Percentiles rank a stretch among this genome's conserved stretches.
Conservation (phyloP, 2,113 vertebrate species). For the Ginglymostoma cirratum region DNA sequence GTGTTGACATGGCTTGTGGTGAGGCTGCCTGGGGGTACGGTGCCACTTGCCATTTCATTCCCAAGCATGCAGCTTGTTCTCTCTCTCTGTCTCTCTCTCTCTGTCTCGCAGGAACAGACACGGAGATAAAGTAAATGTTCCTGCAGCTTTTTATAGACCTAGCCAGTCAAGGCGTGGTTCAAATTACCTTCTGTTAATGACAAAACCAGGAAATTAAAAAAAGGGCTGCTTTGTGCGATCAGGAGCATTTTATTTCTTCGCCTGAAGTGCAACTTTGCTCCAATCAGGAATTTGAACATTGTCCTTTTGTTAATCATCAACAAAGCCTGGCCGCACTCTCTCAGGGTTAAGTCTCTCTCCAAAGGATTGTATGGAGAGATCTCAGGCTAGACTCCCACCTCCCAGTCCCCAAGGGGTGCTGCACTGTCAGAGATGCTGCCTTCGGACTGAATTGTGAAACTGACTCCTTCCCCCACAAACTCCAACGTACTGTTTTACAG, state of each 20-base stretch:
- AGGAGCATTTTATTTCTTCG: neutral
- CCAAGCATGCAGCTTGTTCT: no score
- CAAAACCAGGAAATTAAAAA: neutral
- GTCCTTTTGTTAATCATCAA: neutral
- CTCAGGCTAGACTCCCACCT: no score
- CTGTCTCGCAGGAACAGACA: neutral
- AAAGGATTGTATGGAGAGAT: neutral
- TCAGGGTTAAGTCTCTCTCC: neutral
- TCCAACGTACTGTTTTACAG: no score
- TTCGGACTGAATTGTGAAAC: no score
- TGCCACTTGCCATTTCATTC: neutral
- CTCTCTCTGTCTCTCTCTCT: no score
- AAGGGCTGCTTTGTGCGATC: neutral
- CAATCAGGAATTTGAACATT: neutral
- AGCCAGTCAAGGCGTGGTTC: neutral
- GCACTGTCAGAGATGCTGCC: no score
- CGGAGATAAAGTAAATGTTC: no score
- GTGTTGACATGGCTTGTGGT: no score
- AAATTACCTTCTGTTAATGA: neutral
- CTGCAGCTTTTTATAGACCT: neutral
- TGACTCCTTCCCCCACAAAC: no score
- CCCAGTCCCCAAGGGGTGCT: no score
- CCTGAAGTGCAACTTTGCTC: neutral
- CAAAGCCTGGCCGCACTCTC: neutral
- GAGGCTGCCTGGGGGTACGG: conserved; percentile 32